Base-by-base conservation (phyloP, 2,113 vertebrate species). In the Phalacrocorax brasilianus region DNA sequence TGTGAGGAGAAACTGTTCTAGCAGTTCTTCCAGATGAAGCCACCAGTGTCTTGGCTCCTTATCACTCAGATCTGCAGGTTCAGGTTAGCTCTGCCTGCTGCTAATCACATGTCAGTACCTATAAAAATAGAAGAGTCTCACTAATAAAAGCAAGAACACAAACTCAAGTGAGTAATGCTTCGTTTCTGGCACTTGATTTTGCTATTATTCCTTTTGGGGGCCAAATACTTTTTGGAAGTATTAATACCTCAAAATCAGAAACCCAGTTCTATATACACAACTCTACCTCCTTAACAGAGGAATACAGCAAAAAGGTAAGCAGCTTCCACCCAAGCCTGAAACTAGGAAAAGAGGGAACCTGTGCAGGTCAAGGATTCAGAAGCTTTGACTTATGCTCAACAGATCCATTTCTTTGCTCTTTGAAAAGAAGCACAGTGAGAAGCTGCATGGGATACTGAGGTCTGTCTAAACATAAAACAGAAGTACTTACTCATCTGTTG, bases 91-190 rank as follows among this genome's bases (percentile, higher is more conserved):
- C 75, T 80, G 45, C 58, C 81, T 93, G 80, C 66, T 92, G 53
- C 70, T 89, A 91, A 92, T 59, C 82, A 88, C 42, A 78, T 18
- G 49, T 50, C 81, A 94, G 55, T 68, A 89, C 89, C 92, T 87
- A 88, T 6, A 93, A 91, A 95, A 97, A 92, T 8, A 93, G 61
- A 95, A 91, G 45, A 63, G 68, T 65, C 86, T 92, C 52, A 58
- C 80, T 68, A 91, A 91, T 68, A 61, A 81, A 59, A 88, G 40
- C 63, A 94, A 56, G 55, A 83, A 52, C 35, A 77, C 26, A 86
- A 91, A 77, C 30, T 90, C 47, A 70, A 81, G 21, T 12, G 20
- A 93, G 11, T 21, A 94, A 52, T 5, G 3, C 24, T 65, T 88
- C 1, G 6, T 45, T 85, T 68, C 65, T 56, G 40, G 8, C 38